These are phyloP conservation scores for Crocidura indochinensis DNA, from an alignment of 2,797 vertebrate genomes.

Conservation along the genomic window DNA sequence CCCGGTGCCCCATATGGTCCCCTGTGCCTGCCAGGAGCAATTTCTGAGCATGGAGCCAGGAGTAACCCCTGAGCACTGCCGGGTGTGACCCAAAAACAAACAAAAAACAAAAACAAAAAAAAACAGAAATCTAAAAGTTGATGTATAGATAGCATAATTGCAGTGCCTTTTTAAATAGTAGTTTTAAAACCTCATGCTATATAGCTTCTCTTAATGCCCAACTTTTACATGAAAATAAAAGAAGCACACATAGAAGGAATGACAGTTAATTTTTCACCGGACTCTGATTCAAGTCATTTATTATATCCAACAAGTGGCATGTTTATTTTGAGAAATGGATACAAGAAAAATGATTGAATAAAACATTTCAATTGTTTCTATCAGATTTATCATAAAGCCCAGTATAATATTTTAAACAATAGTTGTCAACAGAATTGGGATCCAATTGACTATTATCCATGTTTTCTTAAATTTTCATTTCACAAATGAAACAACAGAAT, in stretches of 20 bases:
- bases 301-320: slow-evolving; percentile 24
- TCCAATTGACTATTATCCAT: not conserved
- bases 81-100: too few species aligned
- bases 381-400: not conserved
- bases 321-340: slow-evolving; percentile 21
- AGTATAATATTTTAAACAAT: slow-evolving; percentile 38
- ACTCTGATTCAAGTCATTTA: slow-evolving; percentile 17
- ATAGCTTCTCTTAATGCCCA: slow-evolving; percentile 20
- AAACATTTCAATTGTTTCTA: slow-evolving; percentile 60
- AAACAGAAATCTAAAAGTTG: not conserved
- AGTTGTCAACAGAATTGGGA: not conserved
- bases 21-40: too few species aligned
- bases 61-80: too few species aligned
- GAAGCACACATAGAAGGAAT: not conserved
- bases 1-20: too few species aligned
- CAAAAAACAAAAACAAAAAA: too few species aligned
- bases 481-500: slow-evolving; percentile 53
- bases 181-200: not conserved
- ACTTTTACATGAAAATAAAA: slow-evolving; percentile 25
- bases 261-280: slow-evolving; percentile 31
- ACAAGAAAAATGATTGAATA: not conserved
- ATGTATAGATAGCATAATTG: not conserved
- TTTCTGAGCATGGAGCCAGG: too few species aligned
- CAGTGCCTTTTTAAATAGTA: not conserved
- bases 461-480: slow-evolving; percentile 46